phyloP scores from a whole-genome alignment of 2,797 vertebrate genomes.

The Microtus obscurus region DNA sequence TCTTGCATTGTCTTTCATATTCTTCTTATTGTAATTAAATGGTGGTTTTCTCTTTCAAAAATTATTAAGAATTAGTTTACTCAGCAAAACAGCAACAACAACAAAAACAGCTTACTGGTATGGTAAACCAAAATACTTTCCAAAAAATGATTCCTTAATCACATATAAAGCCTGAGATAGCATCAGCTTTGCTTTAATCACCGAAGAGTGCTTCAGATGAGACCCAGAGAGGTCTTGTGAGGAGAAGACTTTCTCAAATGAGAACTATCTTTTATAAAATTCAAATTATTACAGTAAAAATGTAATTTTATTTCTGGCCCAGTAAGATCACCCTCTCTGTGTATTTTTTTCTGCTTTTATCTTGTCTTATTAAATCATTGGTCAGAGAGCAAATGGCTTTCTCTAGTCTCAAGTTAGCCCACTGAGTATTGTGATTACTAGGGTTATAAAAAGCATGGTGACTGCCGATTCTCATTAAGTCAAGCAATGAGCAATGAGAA shows the following conservation, averaged over 20 bases:
- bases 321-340: background rate
- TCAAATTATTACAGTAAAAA: background rate
- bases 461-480: constrained; percentile 71
- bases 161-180: background rate
- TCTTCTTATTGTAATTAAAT: background rate
- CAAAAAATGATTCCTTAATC: constrained; percentile 8
- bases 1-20: background rate
- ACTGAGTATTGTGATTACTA: constrained; percentile 64
- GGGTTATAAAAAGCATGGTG: constrained; percentile 76
- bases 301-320: constrained; percentile 1
- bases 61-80: background rate
- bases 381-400: constrained; percentile 56
- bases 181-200: background rate
- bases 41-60: background rate
- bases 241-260: background rate
- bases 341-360: constrained; percentile 40
- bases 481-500: constrained; percentile 67
- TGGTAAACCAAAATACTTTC: constrained; percentile 7
- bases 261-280: background rate
- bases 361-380: constrained; percentile 58
- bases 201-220: background rate
- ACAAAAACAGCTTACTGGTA: background rate
- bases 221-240: background rate
- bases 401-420: constrained; percentile 27
- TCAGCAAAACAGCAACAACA: background rate